Conservation (phyloP, 2,113 vertebrate genomes). For the Globicephala melas region DNA sequence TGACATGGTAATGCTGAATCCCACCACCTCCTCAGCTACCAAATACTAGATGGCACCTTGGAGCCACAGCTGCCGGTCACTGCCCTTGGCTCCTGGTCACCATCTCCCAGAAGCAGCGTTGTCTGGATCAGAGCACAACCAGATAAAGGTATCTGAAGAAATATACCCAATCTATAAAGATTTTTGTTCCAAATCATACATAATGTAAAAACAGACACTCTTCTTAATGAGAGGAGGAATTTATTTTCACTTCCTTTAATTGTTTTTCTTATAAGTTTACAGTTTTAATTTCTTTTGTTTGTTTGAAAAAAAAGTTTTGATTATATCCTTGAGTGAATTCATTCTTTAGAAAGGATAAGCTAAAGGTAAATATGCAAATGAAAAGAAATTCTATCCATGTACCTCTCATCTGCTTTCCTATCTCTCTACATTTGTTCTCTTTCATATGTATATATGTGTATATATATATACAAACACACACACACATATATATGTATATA, state of each 20-base stretch:
- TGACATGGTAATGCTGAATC: background rate
- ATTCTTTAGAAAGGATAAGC: background rate
- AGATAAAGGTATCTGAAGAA: background rate
- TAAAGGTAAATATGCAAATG: background rate
- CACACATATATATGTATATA: background rate
- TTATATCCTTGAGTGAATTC: background rate
- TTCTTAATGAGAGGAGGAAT: background rate
- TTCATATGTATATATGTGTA: background rate
- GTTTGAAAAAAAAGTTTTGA: background rate
- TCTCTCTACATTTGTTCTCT: background rate
- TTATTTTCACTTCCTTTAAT: background rate
- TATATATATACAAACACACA: background rate
- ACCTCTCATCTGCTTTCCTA: background rate
- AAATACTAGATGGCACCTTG: too few species aligned
- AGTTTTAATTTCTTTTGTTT: background rate
- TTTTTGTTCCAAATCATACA: background rate
- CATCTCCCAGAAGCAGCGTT: background rate
- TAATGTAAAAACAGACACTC: background rate
- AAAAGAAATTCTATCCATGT: background rate
- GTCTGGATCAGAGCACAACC: background rate
- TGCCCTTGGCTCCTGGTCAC: background rate
- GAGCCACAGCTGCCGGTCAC: background rate
- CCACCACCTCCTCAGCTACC: fast-evolving
- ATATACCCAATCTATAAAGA: background rate
- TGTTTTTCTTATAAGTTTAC: background rate